Percentiles rank a stretch among this genome's conserved stretches.
These are phyloP conservation scores for Tor tambroides DNA, from an alignment of 2,113 vertebrate species.

Conservation along the genomic window DNA sequence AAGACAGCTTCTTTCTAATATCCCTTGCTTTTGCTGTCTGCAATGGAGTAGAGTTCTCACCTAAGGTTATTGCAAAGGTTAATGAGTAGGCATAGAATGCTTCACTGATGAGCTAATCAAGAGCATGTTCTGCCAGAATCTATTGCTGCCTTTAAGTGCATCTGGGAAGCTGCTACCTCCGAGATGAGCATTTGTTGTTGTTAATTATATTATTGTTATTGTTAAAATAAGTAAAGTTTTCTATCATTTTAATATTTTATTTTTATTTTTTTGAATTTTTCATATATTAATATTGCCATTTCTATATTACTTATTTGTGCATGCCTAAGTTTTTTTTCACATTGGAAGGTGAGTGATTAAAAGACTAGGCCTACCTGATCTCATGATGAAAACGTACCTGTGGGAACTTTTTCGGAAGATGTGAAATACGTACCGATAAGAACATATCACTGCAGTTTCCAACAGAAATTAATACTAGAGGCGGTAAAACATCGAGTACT, in stretches of 20 bases:
- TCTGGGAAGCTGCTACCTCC: not conserved
- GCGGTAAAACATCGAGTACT: too few relatives aligned
- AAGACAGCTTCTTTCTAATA: conserved; percentile 36
- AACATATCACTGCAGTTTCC: too few relatives aligned
- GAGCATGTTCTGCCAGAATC: not conserved
- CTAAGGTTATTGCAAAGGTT: not conserved
- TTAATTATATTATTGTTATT: not conserved
- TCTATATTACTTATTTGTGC: too few relatives aligned
- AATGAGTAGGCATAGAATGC: not conserved
- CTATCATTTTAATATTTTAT: not conserved
- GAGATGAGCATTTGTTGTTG: not conserved
- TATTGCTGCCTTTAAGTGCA: not conserved
- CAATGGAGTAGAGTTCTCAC: conserved; percentile 12
- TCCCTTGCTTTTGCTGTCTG: not conserved
- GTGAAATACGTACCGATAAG: too few relatives aligned
- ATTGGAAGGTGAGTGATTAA: too few relatives aligned
- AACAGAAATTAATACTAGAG: too few relatives aligned
- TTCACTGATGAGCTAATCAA: conserved; percentile 23
- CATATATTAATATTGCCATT: too few relatives aligned
- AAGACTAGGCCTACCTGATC: too few relatives aligned
- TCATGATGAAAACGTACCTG: too few relatives aligned
- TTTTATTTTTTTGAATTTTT: too few relatives aligned
- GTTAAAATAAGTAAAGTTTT: not conserved
- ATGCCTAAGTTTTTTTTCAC: too few relatives aligned
- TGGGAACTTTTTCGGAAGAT: too few relatives aligned